Conservation (phyloP, 2,888 invertebrate genomes). For the Limnephilus rhombicus region DNA sequence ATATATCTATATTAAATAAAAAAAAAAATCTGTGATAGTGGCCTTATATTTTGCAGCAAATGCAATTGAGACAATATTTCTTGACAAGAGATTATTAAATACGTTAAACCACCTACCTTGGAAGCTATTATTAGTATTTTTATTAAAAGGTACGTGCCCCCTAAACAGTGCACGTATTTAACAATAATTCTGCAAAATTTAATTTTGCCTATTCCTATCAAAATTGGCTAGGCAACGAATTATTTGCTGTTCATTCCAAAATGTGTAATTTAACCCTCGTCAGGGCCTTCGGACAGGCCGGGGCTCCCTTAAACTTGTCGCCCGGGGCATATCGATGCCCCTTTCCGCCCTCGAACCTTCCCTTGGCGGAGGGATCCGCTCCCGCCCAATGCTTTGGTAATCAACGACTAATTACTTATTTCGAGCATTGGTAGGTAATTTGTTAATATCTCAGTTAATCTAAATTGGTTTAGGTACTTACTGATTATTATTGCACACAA, state of each 20-base stretch:
- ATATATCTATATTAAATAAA: no score
- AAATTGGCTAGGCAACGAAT: conserved; percentile 5
- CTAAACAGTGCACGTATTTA: not conserved
- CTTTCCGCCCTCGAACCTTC: not conserved
- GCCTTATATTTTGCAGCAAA: not conserved
- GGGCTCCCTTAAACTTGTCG: conserved; percentile 47
- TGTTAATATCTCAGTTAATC: not conserved
- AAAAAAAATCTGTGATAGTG: no score
- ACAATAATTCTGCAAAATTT: not conserved
- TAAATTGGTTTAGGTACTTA: not conserved
- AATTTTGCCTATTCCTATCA: not conserved
- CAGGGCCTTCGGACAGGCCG: conserved; percentile 2
- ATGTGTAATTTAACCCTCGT: conserved; percentile 27
- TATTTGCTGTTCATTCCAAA: not conserved
- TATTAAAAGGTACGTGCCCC: not conserved
- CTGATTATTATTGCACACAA: no score
- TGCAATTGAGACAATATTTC: not conserved
- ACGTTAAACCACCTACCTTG: not conserved
- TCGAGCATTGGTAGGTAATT: not conserved
- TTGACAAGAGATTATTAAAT: not conserved
- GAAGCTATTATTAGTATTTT: not conserved
- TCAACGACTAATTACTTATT: conserved; percentile 9
- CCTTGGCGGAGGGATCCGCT: not conserved
- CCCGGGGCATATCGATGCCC: conserved; percentile 3
- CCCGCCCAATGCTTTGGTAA: not conserved